These are phyloP conservation scores for Stegastes partitus DNA, from an alignment of 2,113 vertebrate species.

Conservation along the genomic window DNA sequence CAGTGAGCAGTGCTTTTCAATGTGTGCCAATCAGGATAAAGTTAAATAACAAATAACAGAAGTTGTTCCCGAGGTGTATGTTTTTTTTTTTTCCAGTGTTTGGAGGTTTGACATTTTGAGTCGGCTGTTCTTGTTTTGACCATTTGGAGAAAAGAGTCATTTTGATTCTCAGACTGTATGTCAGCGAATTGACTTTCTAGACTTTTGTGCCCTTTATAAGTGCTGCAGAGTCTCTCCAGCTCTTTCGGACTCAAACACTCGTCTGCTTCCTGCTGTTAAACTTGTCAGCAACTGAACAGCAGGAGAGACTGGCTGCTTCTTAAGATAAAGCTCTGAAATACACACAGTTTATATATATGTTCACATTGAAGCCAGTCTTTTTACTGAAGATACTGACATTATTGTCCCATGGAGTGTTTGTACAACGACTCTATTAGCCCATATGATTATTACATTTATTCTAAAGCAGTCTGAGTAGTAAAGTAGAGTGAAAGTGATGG, in stretches of 20 bases:
- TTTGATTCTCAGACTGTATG: too few species aligned
- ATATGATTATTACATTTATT: neutral
- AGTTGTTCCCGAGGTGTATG: neutral
- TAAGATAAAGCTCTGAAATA: neutral
- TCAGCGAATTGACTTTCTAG: too few species aligned
- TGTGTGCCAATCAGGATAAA: neutral
- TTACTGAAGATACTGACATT: neutral
- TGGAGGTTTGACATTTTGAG: neutral
- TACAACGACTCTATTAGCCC: neutral
- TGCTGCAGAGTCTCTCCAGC: too few species aligned
- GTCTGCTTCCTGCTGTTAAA: neutral
- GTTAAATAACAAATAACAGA: neutral
- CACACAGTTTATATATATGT: neutral
- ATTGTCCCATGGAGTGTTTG: neutral
- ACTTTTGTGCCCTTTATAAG: too few species aligned
- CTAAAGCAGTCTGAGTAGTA: neutral
- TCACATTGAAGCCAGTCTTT: neutral
- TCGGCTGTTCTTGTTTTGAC: neutral
- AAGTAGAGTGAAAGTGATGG: neutral
- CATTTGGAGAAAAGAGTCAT: too few species aligned
- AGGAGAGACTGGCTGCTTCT: neutral
- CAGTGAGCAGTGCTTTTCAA: neutral
- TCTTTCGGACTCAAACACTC: neutral
- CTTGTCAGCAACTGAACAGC: neutral
- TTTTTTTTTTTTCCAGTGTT: too few species aligned